Evolutionary conservation across 1,140 invertebrate species (phyloP).

Genomic region (Dermatophagoides farinae): DNA sequence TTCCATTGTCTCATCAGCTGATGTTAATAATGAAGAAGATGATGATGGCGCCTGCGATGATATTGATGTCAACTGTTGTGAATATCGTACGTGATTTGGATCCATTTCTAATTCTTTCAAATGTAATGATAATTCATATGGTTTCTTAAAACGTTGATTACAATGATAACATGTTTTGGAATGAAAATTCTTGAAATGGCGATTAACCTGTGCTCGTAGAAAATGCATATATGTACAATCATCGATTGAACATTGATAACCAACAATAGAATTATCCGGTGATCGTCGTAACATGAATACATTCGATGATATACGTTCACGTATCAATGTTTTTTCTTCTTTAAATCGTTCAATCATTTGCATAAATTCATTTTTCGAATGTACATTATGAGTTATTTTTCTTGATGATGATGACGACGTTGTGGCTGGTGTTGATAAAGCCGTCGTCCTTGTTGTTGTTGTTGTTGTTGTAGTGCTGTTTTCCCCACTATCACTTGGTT

Average conservation of each 20-base stretch:
- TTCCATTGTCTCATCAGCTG: too few species aligned
- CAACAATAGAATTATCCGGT: neutral
- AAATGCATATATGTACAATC: conserved; percentile 3
- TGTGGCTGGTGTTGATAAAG: neutral
- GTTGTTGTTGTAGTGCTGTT: neutral
- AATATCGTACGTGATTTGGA: too few species aligned
- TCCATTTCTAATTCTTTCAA: neutral
- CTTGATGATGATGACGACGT: neutral
- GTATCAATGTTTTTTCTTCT: neutral
- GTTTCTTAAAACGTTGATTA: conserved; percentile 3
- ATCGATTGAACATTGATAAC: conserved; percentile 5
- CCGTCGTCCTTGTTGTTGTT: neutral
- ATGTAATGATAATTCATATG: neutral
- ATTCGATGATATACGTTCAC: neutral
- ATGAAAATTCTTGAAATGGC: conserved; percentile 3
- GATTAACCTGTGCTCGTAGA: neutral
- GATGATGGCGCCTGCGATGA: too few species aligned
- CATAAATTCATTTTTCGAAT: conserved; percentile 1
- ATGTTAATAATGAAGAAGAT: too few species aligned
- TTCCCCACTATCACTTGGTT: neutral
- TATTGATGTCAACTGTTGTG: too few species aligned
- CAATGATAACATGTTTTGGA: neutral
- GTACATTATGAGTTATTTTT: neutral
- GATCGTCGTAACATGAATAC: neutral
- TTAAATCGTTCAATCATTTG: neutral